A percentile compares a stretch with the other conserved stretches of the same genome.
These are phyloP conservation scores for Musca vetustissima DNA, from an alignment of 1,140 invertebrate species.

Conservation along the genomic window DNA sequence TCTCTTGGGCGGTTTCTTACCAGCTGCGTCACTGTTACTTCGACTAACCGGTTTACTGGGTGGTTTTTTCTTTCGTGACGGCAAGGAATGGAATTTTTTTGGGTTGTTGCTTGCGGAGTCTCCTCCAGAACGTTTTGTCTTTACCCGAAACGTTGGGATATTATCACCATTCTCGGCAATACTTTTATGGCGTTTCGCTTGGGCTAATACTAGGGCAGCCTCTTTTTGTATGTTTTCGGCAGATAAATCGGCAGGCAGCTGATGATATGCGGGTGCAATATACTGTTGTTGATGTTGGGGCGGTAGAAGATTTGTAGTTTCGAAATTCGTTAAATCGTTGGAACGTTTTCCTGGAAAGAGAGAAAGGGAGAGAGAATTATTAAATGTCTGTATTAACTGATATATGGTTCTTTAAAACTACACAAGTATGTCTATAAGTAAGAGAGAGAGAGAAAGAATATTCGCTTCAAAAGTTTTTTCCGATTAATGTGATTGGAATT, in stretches of 20 bases:
- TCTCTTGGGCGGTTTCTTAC: slow-evolving; percentile 44
- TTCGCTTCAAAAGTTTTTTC: no score
- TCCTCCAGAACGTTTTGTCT: slow-evolving; percentile 45
- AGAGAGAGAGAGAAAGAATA: no score
- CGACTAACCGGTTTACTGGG: slow-evolving; percentile 44
- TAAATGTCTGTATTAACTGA: not conserved
- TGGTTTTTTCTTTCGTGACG: slow-evolving; percentile 46
- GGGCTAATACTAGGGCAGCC: slow-evolving; percentile 50
- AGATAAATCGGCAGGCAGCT: slow-evolving; percentile 50
- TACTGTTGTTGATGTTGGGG: slow-evolving; percentile 26
- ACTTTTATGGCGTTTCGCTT: slow-evolving; percentile 52
- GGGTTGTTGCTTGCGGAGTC: slow-evolving; percentile 1
- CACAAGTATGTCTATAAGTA: no score
- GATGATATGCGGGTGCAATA: slow-evolving; percentile 38
- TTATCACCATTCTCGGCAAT: slow-evolving; percentile 52
- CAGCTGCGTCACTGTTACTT: slow-evolving; percentile 61
- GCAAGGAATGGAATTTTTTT: slow-evolving; percentile 49
- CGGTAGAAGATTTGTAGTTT: slow-evolving; percentile 41
- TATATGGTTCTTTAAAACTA: no score
- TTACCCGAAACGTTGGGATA: slow-evolving; percentile 42
- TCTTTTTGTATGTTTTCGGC: slow-evolving; percentile 51
- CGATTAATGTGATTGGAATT: no score
- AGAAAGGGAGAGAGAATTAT: not conserved
- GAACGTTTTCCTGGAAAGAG: slow-evolving; percentile 40
- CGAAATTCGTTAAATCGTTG: slow-evolving; percentile 47